phyloP scores from a whole-genome alignment of 2,888 invertebrate species.

The Ochropacha duplaris region DNA sequence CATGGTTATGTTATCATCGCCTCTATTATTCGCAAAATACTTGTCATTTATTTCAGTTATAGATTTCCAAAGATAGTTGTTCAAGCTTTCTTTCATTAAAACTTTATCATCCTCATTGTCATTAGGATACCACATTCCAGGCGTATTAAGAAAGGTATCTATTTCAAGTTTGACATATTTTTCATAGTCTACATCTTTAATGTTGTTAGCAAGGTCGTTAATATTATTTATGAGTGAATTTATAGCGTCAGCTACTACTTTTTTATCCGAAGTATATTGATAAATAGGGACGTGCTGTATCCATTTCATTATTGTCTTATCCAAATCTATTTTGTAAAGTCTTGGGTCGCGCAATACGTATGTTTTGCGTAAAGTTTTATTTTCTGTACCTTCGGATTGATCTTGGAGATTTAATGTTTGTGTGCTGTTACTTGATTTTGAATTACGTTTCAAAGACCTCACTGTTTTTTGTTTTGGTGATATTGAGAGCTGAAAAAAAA shows the following conservation, averaged over 20 bases:
- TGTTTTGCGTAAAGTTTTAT: neutral
- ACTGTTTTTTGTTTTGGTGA: neutral
- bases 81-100: conserved; percentile 30
- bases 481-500: neutral
- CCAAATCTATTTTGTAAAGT: conserved; percentile 35
- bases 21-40: conserved; percentile 8
- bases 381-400: neutral
- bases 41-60: conserved; percentile 33
- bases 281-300: conserved; percentile 43
- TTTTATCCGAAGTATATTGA: conserved; percentile 25
- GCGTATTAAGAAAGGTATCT: conserved; percentile 35
- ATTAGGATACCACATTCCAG: conserved; percentile 45
- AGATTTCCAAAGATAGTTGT: conserved; percentile 36
- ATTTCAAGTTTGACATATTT: conserved; percentile 35
- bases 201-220: conserved; percentile 21
- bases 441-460: neutral
- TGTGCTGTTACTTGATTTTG: neutral
- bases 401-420: neutral
- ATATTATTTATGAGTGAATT: conserved; percentile 44
- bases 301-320: conserved; percentile 40
- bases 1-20: neutral
- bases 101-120: conserved; percentile 28
- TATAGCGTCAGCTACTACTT: conserved; percentile 35
- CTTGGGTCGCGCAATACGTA: conserved; percentile 16
- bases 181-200: conserved; percentile 27